Evolutionary conservation across 2,888 invertebrate genomes (phyloP), one percentile per base, ranked within the genome.

Genomic region (Cataglyphis rosenhaueri): DNA sequence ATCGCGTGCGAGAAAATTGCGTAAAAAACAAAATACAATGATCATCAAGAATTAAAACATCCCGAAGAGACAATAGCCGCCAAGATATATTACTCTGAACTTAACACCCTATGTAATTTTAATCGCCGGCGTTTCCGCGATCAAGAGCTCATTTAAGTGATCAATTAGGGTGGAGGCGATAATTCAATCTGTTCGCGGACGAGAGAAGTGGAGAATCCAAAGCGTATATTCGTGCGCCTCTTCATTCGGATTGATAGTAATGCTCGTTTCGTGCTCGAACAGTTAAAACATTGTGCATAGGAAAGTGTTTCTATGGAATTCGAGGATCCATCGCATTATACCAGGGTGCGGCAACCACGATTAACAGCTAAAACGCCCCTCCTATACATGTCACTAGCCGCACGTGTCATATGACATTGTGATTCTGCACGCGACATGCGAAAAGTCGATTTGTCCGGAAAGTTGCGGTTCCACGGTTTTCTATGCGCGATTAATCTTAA

Each of bases 141-240:
- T 66, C 75, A n/a, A 75, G 44, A 75, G 10, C 71, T 59, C 18
- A 29, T 10, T 44, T 25, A 71, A 52, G 59, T 79, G 73, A 71
- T 79, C 44, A 38, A 41, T 68, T 32, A 35, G 38, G 32, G 55
- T 44, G 70, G 41, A 21, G 8, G 25, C 59, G 25, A 12, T 59
- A 59, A 79, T 38, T 71, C 57, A 59, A 71, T 59, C 59, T 6
- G 70, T 21, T 5, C 15, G 21, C 59, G 21, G 21, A 1, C 18
- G 32, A 21, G 57, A 15, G 41, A 48, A 71, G 71, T 79, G 78
- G 57, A 44, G 71, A 71, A 59, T 25, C 41, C 35, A 57, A 71
- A 79, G 44, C 78, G 71, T n/a, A 71, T 71, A 25, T 79, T 78
- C 35, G 78, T 79, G 78, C 73, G 32, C 32, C 44, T 79, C 71